A percentile compares a stretch with the other conserved stretches of the same genome.
These are phyloP conservation scores for Piaya cayana DNA, from an alignment of 2,113 vertebrate species.

Conservation along the genomic window DNA sequence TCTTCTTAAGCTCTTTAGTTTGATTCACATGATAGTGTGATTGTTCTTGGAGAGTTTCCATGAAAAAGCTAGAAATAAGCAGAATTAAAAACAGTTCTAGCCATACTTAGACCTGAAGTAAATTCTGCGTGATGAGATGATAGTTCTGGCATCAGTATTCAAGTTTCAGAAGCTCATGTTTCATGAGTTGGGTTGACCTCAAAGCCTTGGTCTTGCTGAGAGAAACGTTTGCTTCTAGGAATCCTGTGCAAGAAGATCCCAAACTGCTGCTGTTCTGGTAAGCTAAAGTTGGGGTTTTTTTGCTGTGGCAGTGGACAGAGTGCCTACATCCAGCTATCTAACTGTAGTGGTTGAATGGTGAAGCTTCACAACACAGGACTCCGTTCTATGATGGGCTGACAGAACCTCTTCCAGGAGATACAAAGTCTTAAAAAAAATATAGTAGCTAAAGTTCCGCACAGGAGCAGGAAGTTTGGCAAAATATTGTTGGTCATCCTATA, in stretches of 20 bases:
- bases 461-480: neutral
- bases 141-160: neutral
- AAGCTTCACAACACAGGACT: neutral
- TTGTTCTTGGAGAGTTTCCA: neutral
- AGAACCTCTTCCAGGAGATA: neutral
- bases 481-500: too few relatives aligned
- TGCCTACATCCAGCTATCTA: neutral
- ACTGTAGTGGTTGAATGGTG: rapidly evolving
- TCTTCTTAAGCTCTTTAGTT: neutral
- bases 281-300: neutral
- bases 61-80: neutral
- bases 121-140: neutral
- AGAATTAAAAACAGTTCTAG: neutral
- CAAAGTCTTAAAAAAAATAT: neutral
- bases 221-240: neutral
- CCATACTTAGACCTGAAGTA: neutral
- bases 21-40: neutral
- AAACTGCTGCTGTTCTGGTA: neutral
- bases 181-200: neutral
- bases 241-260: neutral
- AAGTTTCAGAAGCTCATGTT: neutral
- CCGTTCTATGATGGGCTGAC: neutral
- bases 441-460: neutral
- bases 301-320: neutral
- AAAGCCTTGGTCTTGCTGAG: neutral